A percentile compares a stretch with the other conserved stretches of the same genome.
Evolutionary conservation across 2,797 vertebrate genomes (phyloP).

Genomic region (Propithecus deckenii): DNA sequence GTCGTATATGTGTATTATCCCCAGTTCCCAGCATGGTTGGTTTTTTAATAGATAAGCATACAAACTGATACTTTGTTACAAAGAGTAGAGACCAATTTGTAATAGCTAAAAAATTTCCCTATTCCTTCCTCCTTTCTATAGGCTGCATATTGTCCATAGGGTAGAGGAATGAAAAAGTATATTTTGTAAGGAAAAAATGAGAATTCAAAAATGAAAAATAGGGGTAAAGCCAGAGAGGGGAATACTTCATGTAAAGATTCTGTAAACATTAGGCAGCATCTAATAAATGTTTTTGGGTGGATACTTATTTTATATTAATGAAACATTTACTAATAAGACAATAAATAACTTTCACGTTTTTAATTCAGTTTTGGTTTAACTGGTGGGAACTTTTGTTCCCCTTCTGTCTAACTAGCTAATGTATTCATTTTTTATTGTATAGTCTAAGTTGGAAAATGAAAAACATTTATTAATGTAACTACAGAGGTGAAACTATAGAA

Average conservation of each 20-base stretch:
- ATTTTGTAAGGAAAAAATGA: conserved; percentile 35
- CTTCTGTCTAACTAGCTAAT: background rate
- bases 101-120: background rate
- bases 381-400: background rate
- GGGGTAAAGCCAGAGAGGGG: background rate
- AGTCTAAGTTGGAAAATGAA: background rate
- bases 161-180: background rate
- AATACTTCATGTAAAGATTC: background rate
- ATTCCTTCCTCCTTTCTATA: background rate
- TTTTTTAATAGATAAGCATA: background rate
- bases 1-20: background rate
- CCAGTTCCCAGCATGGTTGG: background rate
- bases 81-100: background rate
- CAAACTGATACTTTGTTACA: background rate
- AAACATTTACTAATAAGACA: background rate
- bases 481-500: background rate
- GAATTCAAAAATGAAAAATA: background rate
- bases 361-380: background rate
- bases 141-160: background rate
- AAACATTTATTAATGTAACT: background rate
- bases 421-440: background rate
- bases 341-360: background rate
- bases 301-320: conserved; percentile 2
- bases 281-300: background rate
- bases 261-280: background rate